Evolutionary conservation across 2,113 vertebrate genomes (phyloP), one percentile per base, ranked within the genome.

Genomic region (Nothoprocta pentlandii): DNA sequence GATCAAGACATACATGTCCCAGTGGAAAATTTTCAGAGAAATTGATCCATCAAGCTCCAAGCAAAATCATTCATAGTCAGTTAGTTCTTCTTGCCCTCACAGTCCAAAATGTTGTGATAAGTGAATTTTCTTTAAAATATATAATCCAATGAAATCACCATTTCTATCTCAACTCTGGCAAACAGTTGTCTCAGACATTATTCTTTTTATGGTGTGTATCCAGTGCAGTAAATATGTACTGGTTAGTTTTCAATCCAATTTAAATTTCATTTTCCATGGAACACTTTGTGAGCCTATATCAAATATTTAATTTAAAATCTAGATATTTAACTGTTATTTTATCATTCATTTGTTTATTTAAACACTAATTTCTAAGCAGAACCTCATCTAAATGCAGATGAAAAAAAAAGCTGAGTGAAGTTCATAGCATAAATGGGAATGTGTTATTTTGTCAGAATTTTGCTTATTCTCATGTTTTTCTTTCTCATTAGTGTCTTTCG

Each of bases 221-320:
- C 56, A 59, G 41, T n/a, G 30, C 26, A 58, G 3, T 54, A 56
- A 32, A 56, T 23, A 17, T 32, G 16, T 56, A 56, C 20, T 51
- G 8, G 19, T 61, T 12, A n/a, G 6, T 23, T 71, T 71, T 59
- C 47, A 90, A 81, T 59, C 6, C 2, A 79, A 68, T 68, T 68
- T 90, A 30, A 75, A 28, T 71, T 85, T 47, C 0, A 28, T 51
- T 91, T 87, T 47, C 4, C 46, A 68, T 68, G 6, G 49, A 87
- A 4, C 2, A 79, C 2, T 64, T 81, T 1, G 1, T 70, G 32
- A 46, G 5, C 10, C 20, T 2, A 6, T 41, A 64, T 28, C 0
- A 90, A 77, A 51, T 64, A 56, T 61, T 59, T 59, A 2, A 44
- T 6, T 5, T 75, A 78, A 81, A 64, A 64, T 7, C 5, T 22